These are phyloP conservation scores for Galleria mellonella DNA, from an alignment of 1,140 invertebrate genomes.

Conservation along the genomic window DNA sequence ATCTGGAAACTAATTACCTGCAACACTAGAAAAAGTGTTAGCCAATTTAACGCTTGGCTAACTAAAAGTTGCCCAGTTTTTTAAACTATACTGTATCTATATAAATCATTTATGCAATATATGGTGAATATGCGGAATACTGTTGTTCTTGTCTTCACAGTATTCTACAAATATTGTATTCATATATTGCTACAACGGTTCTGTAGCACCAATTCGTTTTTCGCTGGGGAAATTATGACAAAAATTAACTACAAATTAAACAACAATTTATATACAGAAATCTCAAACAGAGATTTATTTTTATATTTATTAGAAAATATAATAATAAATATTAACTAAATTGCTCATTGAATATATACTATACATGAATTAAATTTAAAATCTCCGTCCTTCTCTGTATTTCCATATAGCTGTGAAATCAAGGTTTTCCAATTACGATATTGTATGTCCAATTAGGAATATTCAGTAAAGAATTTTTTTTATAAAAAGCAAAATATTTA, in stretches of 20 bases:
- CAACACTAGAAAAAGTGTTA: too few species aligned
- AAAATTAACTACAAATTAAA: conserved; percentile 21
- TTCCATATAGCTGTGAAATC: conserved; percentile 5
- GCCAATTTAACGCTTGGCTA: too few species aligned
- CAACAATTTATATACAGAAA: conserved; percentile 24
- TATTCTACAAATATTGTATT: too few species aligned
- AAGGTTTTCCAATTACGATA: conserved; percentile 7
- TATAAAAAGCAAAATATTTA: conserved; percentile 67
- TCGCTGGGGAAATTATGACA: too few species aligned
- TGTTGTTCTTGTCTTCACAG: too few species aligned
- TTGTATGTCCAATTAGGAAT: conserved; percentile 12
- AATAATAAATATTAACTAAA: conserved; percentile 22
- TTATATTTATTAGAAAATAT: conserved; percentile 20
- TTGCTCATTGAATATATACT: conserved; percentile 21
- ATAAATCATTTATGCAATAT: too few species aligned
- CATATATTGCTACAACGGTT: too few species aligned
- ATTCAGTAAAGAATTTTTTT: conserved; percentile 42
- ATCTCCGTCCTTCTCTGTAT: conserved; percentile 10
- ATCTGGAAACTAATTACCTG: too few species aligned
- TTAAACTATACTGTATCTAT: too few species aligned
- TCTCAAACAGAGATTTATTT: conserved; percentile 23
- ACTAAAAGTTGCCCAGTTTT: too few species aligned
- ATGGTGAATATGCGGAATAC: too few species aligned
- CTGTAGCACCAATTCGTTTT: too few species aligned
- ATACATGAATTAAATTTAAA: conserved; percentile 21